phyloP scores from a whole-genome alignment of 2,113 vertebrate species.

The Microcebus lehilahytsara region DNA sequence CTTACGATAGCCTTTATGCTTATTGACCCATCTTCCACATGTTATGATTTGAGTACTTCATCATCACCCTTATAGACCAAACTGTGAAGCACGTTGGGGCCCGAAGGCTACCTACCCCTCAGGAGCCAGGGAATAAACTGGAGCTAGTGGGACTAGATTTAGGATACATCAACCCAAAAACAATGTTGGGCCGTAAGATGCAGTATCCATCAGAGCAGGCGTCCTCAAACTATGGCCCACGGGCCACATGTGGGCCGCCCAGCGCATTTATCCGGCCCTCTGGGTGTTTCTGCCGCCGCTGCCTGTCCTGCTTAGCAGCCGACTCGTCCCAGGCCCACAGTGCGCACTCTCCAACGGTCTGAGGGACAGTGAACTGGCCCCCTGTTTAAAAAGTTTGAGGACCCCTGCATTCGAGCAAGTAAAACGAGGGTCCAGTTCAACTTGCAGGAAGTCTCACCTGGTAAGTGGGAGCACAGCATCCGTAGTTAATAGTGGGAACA shows the following conservation, averaged over 20 bases:
- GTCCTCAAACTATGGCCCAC: too few species aligned
- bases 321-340: too few species aligned
- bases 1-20: not conserved
- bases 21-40: not conserved
- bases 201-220: not conserved
- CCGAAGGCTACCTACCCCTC: not conserved
- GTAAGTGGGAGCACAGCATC: not conserved
- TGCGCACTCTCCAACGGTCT: too few species aligned
- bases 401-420: not conserved
- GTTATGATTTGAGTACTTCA: not conserved
- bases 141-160: not conserved
- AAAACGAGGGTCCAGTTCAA: not conserved
- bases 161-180: not conserved
- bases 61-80: not conserved
- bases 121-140: not conserved
- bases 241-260: too few species aligned
- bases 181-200: not conserved
- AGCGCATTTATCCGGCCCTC: too few species aligned
- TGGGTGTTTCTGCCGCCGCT: too few species aligned
- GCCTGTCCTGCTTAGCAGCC: too few species aligned
- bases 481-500: not conserved
- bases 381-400: too few species aligned
- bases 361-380: too few species aligned
- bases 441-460: not conserved
- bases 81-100: not conserved